These are phyloP conservation scores for Pithys albifrons DNA, from an alignment of 2,113 vertebrate species.

Conservation along the genomic window DNA sequence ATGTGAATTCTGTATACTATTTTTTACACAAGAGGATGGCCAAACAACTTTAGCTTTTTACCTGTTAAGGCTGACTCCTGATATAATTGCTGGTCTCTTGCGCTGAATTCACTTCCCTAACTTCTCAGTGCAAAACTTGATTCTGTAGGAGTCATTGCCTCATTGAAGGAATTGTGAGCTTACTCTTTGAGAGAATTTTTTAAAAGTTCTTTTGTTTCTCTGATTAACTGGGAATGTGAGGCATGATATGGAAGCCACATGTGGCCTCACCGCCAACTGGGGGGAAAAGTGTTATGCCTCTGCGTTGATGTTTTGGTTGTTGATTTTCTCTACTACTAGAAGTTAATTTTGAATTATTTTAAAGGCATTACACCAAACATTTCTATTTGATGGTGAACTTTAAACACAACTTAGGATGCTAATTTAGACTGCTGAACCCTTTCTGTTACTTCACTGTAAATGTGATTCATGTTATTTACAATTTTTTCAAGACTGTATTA, in stretches of 20 bases:
- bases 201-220: background rate
- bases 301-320: background rate
- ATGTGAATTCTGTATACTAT: background rate
- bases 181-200: background rate
- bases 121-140: background rate
- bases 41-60: background rate
- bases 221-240: background rate
- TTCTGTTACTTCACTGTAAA: background rate
- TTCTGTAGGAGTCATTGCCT: background rate
- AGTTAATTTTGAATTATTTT: background rate
- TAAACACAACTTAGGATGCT: background rate
- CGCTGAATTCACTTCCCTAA: background rate
- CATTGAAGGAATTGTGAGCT: background rate
- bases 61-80: background rate
- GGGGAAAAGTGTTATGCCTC: background rate
- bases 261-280: background rate
- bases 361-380: background rate
- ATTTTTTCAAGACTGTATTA: background rate
- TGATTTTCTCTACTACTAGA: background rate
- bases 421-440: background rate
- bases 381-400: background rate
- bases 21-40: background rate
- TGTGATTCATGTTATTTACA: background rate
- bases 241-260: background rate
- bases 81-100: background rate